Evolutionary conservation across 2,888 invertebrate species (phyloP).

Genomic region (Drosophila yooni): DNA sequence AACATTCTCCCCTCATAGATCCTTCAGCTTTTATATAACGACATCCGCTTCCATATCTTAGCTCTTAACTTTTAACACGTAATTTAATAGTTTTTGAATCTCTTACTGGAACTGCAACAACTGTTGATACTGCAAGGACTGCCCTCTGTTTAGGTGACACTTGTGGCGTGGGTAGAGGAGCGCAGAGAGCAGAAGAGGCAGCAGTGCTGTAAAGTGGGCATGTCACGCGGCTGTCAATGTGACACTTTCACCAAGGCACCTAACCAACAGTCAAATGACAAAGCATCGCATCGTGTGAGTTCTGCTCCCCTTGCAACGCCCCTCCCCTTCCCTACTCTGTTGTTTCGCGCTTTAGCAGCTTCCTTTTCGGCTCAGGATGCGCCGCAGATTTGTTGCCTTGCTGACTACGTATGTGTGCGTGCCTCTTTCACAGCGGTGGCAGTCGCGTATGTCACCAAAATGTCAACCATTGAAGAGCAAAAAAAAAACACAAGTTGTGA

Average conservation of each 20-base stretch:
- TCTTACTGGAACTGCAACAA: not conserved
- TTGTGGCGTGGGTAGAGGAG: not conserved
- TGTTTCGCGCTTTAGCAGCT: conserved; percentile 58
- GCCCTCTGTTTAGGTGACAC: conserved; percentile 34
- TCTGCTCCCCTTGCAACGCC: conserved; percentile 13
- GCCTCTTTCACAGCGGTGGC: conserved; percentile 58
- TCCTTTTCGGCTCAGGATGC: conserved; percentile 44
- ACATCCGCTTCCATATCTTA: too few relatives aligned
- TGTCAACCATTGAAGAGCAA: conserved; percentile 39
- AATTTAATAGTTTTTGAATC: too few relatives aligned
- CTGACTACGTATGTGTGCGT: conserved; percentile 9
- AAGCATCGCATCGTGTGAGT: conserved; percentile 60
- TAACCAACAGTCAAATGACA: conserved; percentile 32
- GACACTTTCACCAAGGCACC: conserved; percentile 72
- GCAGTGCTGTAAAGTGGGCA: conserved; percentile 63
- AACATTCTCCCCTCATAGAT: not conserved
- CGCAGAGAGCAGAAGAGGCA: not conserved
- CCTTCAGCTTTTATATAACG: not conserved
- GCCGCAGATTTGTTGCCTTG: conserved; percentile 9
- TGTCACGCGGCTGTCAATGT: conserved; percentile 63
- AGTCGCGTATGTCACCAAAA: conserved; percentile 71
- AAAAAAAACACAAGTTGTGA: conserved; percentile 74
- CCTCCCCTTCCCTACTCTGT: not conserved
- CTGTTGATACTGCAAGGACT: not conserved
- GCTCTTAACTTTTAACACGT: too few relatives aligned